Evolutionary conservation across 2,888 invertebrate species (phyloP), one percentile per base, ranked within the genome.

Genomic region (Yponomeuta evonymella): DNA sequence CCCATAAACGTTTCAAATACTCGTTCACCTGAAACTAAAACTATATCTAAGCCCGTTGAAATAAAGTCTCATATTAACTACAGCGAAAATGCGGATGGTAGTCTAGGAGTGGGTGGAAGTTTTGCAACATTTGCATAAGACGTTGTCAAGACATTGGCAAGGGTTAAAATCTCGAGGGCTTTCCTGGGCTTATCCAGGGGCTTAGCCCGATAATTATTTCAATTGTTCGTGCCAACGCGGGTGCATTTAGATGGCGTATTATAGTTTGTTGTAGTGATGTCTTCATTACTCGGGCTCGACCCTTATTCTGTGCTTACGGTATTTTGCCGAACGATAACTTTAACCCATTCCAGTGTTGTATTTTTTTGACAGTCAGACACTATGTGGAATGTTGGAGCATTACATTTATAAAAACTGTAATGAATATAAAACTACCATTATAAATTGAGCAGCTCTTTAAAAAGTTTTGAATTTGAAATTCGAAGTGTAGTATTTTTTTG

Each of bases 151-250:
- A 74, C 77, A 79, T 81, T 85, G 81, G 81, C 89, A 92, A 90
- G 91, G 91, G 91, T 90, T 90, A 83, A 84, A 87, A 87, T 87
- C 90, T 89, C 89, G 80, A 87, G 91, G 90, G 90, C 86, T 87
- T 87, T 85, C 81, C 79, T 73, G 76, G 33, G 81, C 78, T 88
- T 88, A 90, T 90, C 90, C 89, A 78, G 82, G 81, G 84, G 88
- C 87, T 92, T 91, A 92, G 89, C 89, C 90, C 86, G 90, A 91
- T 92, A 92, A 92, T 92, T 92, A 92, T 92, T 91, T 92, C 90
- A 90, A 92, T 90, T 92, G 92, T 91, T 92, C 90, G 90, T 90
- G 90, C 90, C 86, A 90, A 90, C 91, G 87, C 90, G 85, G 70
- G 83, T 89, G 90, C 88, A 91, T 91, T 91, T 90, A 90, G 84